A percentile compares a stretch with the other conserved stretches of the same genome.
phyloP scores from a whole-genome alignment of 2,888 invertebrate species.

The Cylindroiulus punctatus region DNA sequence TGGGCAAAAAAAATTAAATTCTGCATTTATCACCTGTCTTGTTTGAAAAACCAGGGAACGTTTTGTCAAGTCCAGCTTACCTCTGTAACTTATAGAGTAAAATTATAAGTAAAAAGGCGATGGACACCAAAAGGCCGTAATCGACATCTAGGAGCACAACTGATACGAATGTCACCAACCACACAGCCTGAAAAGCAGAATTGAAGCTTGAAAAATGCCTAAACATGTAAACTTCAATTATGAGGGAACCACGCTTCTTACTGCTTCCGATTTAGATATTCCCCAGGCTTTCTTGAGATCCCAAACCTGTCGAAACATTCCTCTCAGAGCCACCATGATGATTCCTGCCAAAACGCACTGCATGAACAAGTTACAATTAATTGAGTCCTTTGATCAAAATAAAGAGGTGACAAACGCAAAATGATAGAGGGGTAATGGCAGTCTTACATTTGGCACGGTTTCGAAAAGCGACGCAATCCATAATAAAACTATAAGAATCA shows the following conservation, averaged over 20 bases:
- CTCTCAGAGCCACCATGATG: conserved; percentile 82
- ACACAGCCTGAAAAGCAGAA: conserved; percentile 71
- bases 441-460: conserved; percentile 78
- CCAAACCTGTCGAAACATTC: conserved; percentile 78
- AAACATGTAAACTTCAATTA: too few relatives aligned
- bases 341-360: conserved; percentile 83
- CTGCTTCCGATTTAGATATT: conserved; percentile 80
- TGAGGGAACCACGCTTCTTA: too few relatives aligned
- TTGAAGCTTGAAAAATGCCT: too few relatives aligned
- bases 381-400: too few relatives aligned
- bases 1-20: conserved; percentile 50
- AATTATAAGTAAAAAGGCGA: conserved; percentile 78
- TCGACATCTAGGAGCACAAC: conserved; percentile 84
- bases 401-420: not conserved
- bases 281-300: conserved; percentile 79
- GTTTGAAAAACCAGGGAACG: too few relatives aligned
- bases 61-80: too few relatives aligned
- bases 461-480: conserved; percentile 91
- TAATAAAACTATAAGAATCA: conserved; percentile 81
- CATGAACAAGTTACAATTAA: too few relatives aligned
- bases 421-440: not conserved
- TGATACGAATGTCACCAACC: conserved; percentile 80
- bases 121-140: conserved; percentile 80
- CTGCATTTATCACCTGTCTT: too few relatives aligned
- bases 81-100: conserved; percentile 73